phyloP scores from a whole-genome alignment of 2,797 vertebrate species.

The Lithobates sylvaticus region DNA sequence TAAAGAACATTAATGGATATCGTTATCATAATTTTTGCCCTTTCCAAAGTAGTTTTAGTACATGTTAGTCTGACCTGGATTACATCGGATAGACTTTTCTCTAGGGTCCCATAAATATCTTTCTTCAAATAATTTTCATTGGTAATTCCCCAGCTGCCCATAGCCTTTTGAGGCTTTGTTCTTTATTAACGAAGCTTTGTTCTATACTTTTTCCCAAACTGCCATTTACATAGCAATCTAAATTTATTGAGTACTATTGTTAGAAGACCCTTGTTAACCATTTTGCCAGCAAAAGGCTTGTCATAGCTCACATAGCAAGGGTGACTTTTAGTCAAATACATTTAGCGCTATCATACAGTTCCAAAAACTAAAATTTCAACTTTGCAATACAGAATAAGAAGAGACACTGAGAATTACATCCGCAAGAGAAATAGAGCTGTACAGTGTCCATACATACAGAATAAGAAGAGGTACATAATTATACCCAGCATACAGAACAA shows the following conservation, averaged over 20 bases:
- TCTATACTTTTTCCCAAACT: not conserved
- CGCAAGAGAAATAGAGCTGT: too few species aligned
- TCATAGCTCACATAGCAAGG: too few species aligned
- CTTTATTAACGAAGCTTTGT: conserved; percentile 23
- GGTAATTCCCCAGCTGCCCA: not conserved
- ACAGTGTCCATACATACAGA: too few species aligned
- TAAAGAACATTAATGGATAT: not conserved
- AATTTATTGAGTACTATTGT: conserved; percentile 6
- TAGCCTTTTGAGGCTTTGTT: conserved; percentile 2
- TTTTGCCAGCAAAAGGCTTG: not conserved
- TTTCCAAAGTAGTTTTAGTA: conserved; percentile 16
- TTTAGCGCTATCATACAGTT: too few species aligned
- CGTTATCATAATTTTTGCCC: not conserved
- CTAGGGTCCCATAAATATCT: conserved; percentile 24
- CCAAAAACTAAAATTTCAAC: too few species aligned
- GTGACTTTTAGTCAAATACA: too few species aligned
- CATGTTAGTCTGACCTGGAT: conserved; percentile 28
- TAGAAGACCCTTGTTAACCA: not conserved
- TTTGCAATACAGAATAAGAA: too few species aligned
- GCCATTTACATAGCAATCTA: not conserved
- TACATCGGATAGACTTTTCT: not conserved
- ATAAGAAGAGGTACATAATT: too few species aligned
- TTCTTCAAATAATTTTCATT: conserved; percentile 12
- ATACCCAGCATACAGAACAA: too few species aligned
- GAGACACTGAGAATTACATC: too few species aligned